These are phyloP conservation scores for Drosophila nigricruria DNA, from an alignment of 2,888 invertebrate species.

Conservation along the genomic window DNA sequence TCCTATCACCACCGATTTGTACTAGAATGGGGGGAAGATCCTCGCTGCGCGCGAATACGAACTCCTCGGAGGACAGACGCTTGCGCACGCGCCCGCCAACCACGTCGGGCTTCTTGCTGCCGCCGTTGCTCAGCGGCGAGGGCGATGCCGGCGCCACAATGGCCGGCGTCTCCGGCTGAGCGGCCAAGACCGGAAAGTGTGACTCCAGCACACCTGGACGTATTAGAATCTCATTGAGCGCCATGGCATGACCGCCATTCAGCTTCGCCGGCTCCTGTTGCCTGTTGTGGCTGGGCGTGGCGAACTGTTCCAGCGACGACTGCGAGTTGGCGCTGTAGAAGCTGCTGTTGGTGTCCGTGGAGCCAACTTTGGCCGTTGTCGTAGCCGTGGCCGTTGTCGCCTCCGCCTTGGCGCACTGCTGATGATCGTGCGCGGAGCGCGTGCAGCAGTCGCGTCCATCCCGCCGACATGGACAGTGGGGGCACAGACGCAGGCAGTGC, in stretches of 20 bases:
- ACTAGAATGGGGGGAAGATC: conserved; percentile 87
- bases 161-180: conserved; percentile 60
- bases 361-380: conserved; percentile 57
- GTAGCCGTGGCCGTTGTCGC: not conserved
- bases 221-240: conserved; percentile 58
- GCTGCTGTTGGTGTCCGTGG: conserved; percentile 84
- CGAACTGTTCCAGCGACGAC: conserved; percentile 81
- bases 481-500: conserved; percentile 78
- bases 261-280: conserved; percentile 28
- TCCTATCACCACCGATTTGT: conserved; percentile 81
- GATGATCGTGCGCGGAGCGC: conserved; percentile 74
- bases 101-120: conserved; percentile 57
- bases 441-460: conserved; percentile 77
- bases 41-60: conserved; percentile 85
- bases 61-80: conserved; percentile 83
- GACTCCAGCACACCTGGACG: conserved; percentile 85
- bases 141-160: conserved; percentile 65
- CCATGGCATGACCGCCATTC: conserved; percentile 45
- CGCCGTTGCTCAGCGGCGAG: conserved; percentile 52
- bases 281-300: conserved; percentile 48
- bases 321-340: conserved; percentile 85
- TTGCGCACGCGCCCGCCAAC: conserved; percentile 80
- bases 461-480: conserved; percentile 81
- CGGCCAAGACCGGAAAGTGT: conserved; percentile 83
- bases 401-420: conserved; percentile 58